Evolutionary conservation across 2,797 vertebrate species (phyloP).

Genomic region (Ceyx erithaca): DNA sequence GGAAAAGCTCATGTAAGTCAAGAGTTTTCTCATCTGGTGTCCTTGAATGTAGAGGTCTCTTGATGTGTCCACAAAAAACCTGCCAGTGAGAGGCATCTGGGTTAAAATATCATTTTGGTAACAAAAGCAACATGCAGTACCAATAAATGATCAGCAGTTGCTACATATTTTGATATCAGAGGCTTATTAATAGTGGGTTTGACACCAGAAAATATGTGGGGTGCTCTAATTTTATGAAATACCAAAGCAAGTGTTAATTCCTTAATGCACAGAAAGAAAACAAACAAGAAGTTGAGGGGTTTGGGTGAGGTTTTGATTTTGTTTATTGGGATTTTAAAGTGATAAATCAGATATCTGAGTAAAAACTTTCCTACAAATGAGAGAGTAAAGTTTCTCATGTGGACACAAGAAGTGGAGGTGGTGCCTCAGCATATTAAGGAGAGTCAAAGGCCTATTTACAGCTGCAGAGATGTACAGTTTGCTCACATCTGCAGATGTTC

Average conservation of each 20-base stretch:
- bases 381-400: neutral
- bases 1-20: conserved; percentile 89
- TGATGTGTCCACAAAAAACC: neutral
- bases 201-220: neutral
- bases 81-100: neutral
- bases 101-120: neutral
- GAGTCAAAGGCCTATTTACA: neutral
- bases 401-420: neutral
- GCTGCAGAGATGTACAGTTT: neutral
- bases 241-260: neutral
- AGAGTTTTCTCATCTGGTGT: neutral
- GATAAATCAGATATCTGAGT: neutral
- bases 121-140: neutral
- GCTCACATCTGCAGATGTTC: neutral
- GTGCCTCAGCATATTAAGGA: neutral
- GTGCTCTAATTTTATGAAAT: neutral
- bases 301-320: neutral
- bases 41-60: neutral
- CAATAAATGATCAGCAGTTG: neutral
- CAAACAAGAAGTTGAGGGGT: neutral
- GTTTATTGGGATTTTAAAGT: neutral
- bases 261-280: neutral
- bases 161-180: neutral
- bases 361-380: neutral
- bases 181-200: neutral